phyloP scores from a whole-genome alignment of 2,113 vertebrate genomes.

The Rhineura floridana region DNA sequence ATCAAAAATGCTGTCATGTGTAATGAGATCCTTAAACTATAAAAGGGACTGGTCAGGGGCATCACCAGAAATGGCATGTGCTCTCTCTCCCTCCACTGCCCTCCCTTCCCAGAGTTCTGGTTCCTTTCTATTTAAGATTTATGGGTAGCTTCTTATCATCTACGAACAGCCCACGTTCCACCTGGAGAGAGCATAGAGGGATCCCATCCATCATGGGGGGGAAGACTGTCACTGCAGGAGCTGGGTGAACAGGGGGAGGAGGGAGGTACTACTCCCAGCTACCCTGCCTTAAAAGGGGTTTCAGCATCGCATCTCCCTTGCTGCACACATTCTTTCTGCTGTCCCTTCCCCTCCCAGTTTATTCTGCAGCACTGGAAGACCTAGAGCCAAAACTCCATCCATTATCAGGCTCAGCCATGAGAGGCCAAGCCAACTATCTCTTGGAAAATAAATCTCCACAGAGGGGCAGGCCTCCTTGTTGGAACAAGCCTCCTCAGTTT shows the following conservation, averaged over 20 bases:
- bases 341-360: not conserved
- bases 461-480: not conserved
- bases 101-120: not conserved
- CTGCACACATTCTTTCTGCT: not conserved
- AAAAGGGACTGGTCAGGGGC: not conserved
- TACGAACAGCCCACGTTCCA: slow-evolving; percentile 13
- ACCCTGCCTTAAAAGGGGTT: slow-evolving; percentile 31
- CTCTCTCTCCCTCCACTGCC: not conserved
- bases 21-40: not conserved
- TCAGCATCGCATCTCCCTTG: not conserved
- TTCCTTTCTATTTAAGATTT: slow-evolving; percentile 32
- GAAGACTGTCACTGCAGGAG: slow-evolving; percentile 1
- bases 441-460: not conserved
- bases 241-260: not conserved
- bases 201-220: slow-evolving; percentile 33
- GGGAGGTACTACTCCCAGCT: not conserved
- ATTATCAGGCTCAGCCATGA: not conserved
- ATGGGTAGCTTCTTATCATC: slow-evolving; percentile 36
- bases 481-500: not conserved
- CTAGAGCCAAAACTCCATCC: not conserved
- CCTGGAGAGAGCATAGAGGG: slow-evolving; percentile 16
- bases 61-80: not conserved
- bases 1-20: not conserved
- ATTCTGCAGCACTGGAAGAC: not conserved
- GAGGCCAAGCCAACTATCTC: not conserved